These are phyloP conservation scores for Chrysina gloriosa DNA, from an alignment of 2,888 invertebrate genomes.

Conservation along the genomic window DNA sequence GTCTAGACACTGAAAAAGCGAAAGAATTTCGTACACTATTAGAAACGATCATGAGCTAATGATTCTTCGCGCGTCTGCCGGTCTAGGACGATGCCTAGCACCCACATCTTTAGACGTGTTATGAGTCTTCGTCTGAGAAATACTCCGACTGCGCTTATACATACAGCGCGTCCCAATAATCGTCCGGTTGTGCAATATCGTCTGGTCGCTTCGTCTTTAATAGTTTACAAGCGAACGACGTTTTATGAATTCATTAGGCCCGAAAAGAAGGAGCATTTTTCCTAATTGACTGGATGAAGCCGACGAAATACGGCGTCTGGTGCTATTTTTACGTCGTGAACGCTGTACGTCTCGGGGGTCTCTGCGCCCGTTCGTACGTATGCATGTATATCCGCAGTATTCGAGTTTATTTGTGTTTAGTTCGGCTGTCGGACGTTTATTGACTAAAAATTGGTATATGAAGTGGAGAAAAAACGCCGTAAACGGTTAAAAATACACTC, in stretches of 20 bases:
- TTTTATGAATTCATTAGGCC: slow-evolving; percentile 21
- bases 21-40: too few relatives aligned
- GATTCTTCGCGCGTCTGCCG: background rate
- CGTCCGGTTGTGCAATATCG: too few relatives aligned
- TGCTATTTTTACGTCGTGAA: slow-evolving; percentile 16
- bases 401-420: slow-evolving; percentile 19
- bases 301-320: slow-evolving; percentile 17
- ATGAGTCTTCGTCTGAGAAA: too few relatives aligned
- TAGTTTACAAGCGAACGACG: slow-evolving; percentile 8
- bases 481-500: slow-evolving; percentile 20
- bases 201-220: slow-evolving; percentile 1
- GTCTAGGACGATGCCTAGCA: too few relatives aligned
- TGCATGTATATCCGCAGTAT: background rate
- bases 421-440: slow-evolving; percentile 15
- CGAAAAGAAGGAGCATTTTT: slow-evolving; percentile 8
- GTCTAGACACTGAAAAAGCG: slow-evolving; percentile 2
- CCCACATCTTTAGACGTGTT: too few relatives aligned
- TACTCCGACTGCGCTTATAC: too few relatives aligned
- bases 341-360: too few relatives aligned
- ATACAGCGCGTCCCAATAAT: too few relatives aligned
- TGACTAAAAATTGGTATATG: slow-evolving; percentile 23
- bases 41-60: too few relatives aligned
- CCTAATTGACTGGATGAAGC: slow-evolving; percentile 17
- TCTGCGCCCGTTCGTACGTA: too few relatives aligned
- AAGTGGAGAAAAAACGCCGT: background rate